A percentile compares a stretch with the other conserved stretches of the same genome.
Conservation (phyloP, 1,140 invertebrate genomes). For the Gerris buenoi region DNA sequence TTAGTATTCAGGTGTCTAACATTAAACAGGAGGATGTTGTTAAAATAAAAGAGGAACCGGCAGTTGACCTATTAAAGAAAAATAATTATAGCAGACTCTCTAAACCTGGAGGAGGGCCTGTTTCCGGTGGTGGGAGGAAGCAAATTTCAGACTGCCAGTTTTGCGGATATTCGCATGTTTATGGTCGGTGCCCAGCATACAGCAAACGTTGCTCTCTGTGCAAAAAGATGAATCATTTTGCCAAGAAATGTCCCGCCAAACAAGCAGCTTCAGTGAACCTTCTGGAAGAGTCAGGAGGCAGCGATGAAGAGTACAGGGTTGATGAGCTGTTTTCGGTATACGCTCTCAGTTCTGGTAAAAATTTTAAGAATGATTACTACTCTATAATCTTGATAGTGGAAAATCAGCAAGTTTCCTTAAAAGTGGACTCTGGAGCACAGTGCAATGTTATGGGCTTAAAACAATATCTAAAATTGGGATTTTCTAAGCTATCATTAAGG, state of each 20-base stretch:
- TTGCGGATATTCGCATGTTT: conserved; percentile 7
- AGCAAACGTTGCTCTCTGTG: conserved; percentile 4
- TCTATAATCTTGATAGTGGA: background rate
- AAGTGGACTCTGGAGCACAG: background rate
- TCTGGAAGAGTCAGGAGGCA: background rate
- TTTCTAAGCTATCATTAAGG: background rate
- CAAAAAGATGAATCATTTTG: conserved; percentile 10
- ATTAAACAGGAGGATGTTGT: background rate
- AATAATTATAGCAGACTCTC: background rate
- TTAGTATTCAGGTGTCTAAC: background rate
- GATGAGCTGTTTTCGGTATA: conserved; percentile 2
- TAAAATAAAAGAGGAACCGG: background rate
- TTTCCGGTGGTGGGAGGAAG: background rate
- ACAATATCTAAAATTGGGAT: background rate
- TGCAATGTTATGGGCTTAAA: background rate
- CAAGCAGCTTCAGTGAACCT: background rate
- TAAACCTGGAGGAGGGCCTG: background rate
- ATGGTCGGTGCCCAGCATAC: conserved; percentile 5
- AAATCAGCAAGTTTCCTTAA: background rate
- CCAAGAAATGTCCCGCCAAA: conserved; percentile 2
- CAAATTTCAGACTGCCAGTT: conserved; percentile 5
- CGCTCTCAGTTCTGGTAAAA: background rate
- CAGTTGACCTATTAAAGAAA: background rate
- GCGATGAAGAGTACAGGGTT: background rate
- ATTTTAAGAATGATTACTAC: background rate